Evolutionary conservation across 2,888 invertebrate species (phyloP).

Genomic region (Actias luna): DNA sequence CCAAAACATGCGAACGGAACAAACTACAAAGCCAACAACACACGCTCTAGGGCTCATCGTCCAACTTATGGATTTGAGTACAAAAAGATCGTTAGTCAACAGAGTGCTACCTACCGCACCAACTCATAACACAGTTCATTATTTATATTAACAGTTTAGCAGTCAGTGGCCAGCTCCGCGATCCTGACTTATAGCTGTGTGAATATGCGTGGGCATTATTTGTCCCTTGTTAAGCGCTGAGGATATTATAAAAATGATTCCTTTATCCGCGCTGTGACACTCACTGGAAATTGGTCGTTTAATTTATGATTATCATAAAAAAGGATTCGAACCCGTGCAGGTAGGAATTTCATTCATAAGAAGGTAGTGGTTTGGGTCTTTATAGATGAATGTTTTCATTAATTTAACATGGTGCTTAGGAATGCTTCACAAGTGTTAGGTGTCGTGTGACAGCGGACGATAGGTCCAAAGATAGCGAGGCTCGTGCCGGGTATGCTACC

Average conservation of each 20-base stretch:
- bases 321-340: slow-evolving; percentile 76
- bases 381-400: slow-evolving; percentile 81
- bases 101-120: slow-evolving; percentile 67
- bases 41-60: slow-evolving; percentile 27
- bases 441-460: slow-evolving; percentile 56
- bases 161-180: slow-evolving; percentile 71
- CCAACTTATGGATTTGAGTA: slow-evolving; percentile 58
- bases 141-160: slow-evolving; percentile 82
- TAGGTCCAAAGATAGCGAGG: slow-evolving; percentile 56
- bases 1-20: slow-evolving; percentile 17
- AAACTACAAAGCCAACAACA: slow-evolving; percentile 26
- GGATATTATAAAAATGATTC: slow-evolving; percentile 82
- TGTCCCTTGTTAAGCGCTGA: slow-evolving; percentile 80
- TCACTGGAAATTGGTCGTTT: slow-evolving; percentile 79
- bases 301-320: slow-evolving; percentile 80
- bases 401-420: slow-evolving; percentile 72
- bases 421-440: slow-evolving; percentile 71
- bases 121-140: slow-evolving; percentile 79
- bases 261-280: slow-evolving; percentile 80
- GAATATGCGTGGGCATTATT: slow-evolving; percentile 81
- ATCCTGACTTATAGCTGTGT: slow-evolving; percentile 76
- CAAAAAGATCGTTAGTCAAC: slow-evolving; percentile 77
- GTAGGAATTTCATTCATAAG: slow-evolving; percentile 83
- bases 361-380: slow-evolving; percentile 80
- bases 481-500: slow-evolving; percentile 63